These are phyloP conservation scores for Drosophila tripunctata DNA, from an alignment of 2,888 invertebrate genomes.

Conservation along the genomic window DNA sequence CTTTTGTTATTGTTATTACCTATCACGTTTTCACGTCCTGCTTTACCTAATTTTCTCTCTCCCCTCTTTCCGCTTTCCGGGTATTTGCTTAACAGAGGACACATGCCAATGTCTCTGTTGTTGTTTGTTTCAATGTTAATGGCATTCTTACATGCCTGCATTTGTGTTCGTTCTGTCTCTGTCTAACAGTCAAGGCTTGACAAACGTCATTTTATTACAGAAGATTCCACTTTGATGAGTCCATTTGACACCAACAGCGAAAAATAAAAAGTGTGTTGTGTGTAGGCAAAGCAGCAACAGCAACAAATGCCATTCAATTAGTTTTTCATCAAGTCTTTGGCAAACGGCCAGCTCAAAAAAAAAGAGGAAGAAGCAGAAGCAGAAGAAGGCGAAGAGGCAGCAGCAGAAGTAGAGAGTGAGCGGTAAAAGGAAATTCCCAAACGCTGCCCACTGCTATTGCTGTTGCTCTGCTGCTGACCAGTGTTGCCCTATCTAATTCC, in stretches of 20 bases:
- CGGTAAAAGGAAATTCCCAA: constrained; percentile 64
- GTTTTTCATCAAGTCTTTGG: constrained; percentile 66
- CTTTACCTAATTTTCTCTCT: constrained; percentile 20
- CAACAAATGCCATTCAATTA: constrained; percentile 68
- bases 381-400: constrained; percentile 15
- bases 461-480: not conserved
- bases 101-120: constrained; percentile 44
- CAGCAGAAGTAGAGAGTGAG: constrained; percentile 25
- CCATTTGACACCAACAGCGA: constrained; percentile 21
- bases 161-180: constrained; percentile 7
- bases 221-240: constrained; percentile 71
- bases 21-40: constrained; percentile 41
- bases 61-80: constrained; percentile 34
- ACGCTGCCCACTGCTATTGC: constrained; percentile 14
- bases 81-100: constrained; percentile 47
- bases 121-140: constrained; percentile 66
- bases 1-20: constrained; percentile 51
- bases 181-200: constrained; percentile 53
- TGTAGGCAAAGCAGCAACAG: not conserved
- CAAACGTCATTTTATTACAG: constrained; percentile 64
- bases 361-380: not conserved
- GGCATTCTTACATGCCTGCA: constrained; percentile 43
- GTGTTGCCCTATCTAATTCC: constrained; percentile 3
- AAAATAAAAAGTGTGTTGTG: not conserved
- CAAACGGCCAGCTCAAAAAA: constrained; percentile 40